A percentile compares a stretch with the other conserved stretches of the same genome.
Evolutionary conservation across 1,140 invertebrate species (phyloP).

Genomic region (Octopus sinensis): DNA sequence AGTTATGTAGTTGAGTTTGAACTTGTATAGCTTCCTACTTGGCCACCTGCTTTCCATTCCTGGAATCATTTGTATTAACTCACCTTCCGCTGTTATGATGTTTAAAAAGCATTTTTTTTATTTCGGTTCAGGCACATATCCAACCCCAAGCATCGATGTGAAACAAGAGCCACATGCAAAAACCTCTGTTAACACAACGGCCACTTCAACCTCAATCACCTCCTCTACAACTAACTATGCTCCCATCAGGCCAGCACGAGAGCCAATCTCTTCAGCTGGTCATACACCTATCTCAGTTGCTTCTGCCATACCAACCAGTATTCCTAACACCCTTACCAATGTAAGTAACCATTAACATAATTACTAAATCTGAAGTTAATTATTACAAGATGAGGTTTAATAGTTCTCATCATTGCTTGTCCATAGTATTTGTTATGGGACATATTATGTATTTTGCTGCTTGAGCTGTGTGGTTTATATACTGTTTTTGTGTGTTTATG

Average conservation of each 20-base stretch:
- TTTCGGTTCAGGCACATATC: constrained; percentile 41
- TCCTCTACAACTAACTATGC: constrained; percentile 4
- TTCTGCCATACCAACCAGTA: constrained; percentile 14
- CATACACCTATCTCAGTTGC: background rate
- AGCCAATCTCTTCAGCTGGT: background rate
- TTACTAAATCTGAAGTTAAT: too few relatives aligned
- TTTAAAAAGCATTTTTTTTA: constrained; percentile 8
- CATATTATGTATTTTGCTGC: too few relatives aligned
- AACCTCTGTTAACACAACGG: background rate
- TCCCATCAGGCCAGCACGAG: constrained; percentile 4
- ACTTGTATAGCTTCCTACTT: too few relatives aligned
- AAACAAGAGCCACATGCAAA: constrained; percentile 37
- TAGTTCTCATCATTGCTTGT: too few relatives aligned
- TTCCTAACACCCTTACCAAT: constrained; percentile 21
- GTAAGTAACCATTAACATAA: background rate
- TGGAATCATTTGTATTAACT: too few relatives aligned
- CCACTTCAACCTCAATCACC: constrained; percentile 13
- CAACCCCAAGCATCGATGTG: constrained; percentile 43
- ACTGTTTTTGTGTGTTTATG: too few relatives aligned
- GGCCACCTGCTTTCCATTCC: too few relatives aligned
- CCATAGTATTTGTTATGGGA: too few relatives aligned
- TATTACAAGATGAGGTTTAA: too few relatives aligned
- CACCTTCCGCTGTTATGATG: too few relatives aligned
- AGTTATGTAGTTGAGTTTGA: too few relatives aligned
- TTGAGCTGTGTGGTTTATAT: too few relatives aligned